Conservation (phyloP, 2,797 vertebrate species). For the Epinephelus malabaricus region DNA sequence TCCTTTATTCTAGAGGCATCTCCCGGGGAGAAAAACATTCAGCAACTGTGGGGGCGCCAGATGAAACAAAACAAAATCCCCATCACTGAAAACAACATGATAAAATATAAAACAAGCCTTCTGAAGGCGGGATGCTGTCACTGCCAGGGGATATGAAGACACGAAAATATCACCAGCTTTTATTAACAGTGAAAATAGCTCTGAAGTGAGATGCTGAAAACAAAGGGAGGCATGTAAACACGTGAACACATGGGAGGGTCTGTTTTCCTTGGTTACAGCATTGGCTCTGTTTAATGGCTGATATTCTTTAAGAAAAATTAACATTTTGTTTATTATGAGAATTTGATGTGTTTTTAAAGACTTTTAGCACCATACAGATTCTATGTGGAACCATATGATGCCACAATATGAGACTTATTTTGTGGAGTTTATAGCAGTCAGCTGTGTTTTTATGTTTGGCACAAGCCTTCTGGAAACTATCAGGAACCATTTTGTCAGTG, state of each 20-base stretch:
- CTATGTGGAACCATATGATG: neutral
- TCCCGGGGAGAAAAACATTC: slow-evolving; percentile 28
- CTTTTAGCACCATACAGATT: neutral
- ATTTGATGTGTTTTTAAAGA: neutral
- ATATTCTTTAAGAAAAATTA: neutral
- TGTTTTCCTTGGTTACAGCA: neutral
- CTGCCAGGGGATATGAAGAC: neutral
- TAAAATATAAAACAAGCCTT: neutral
- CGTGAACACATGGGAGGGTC: slow-evolving; percentile 25
- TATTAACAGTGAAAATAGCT: neutral
- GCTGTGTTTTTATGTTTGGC: neutral
- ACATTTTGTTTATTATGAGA: neutral
- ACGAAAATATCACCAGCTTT: neutral
- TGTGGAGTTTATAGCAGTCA: neutral
- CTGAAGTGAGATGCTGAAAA: slow-evolving; percentile 35
- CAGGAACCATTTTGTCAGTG: neutral
- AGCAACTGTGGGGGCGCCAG: slow-evolving; percentile 33
- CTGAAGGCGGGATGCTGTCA: neutral
- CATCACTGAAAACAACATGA: neutral
- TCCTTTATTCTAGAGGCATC: slow-evolving; percentile 30
- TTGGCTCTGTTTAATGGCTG: neutral
- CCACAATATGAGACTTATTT: neutral
- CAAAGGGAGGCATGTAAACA: slow-evolving; percentile 54
- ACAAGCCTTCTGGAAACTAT: neutral
- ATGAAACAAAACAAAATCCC: slow-evolving; percentile 51